Base-by-base conservation (phyloP, 2,888 invertebrate species). In the Celastrina argiolus region DNA sequence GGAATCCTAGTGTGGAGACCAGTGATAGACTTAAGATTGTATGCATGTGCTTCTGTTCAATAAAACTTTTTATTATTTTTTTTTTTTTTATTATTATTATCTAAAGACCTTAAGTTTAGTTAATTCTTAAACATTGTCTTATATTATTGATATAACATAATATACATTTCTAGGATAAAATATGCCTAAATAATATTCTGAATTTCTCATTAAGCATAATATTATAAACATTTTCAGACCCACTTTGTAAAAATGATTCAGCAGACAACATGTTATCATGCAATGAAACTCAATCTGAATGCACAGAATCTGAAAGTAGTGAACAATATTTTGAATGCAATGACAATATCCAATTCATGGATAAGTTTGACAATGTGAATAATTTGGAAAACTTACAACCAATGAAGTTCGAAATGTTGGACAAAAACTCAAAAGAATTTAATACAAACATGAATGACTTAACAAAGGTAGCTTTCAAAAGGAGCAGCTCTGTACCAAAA, bases 281-380 rank as follows among this genome's bases (percentile, higher is more conserved):
- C 71, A 89, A 87, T 68, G 92, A 92, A 77, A 91, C 92, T 1
- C 88, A 88, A 31, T 92, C 92, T 2, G 92, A 92, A 74, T 92
- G 92, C 70, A 92, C 92, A 0, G 92, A 92, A 74, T 92, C 92
- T 0, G 92, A 92, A 68, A 91, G 91, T 74, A 92, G 92, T 69
- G 92, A 92, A 71, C 92, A 92, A 71, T 92, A 82, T 70, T 92
- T 83, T 69, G 92, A 92, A 74, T 92, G 92, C 70, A 90, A 76
- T 34, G 92, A 92, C 26, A 86, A 81, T 68, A 81, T 82, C 0
- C 74, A 82, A 0, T 87, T 76, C 70, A 75, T 79, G 63, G 91
- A 91, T 6, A 81, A 83, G 71, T 70, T 85, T 1, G 91, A 91
- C 45, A 76, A 81, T 8, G 69, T 80, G 12, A 77, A 75, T 51